A percentile compares a stretch with the other conserved stretches of the same genome.
Evolutionary conservation across 2,113 vertebrate species (phyloP).

Genomic region (Raja brachyura): DNA sequence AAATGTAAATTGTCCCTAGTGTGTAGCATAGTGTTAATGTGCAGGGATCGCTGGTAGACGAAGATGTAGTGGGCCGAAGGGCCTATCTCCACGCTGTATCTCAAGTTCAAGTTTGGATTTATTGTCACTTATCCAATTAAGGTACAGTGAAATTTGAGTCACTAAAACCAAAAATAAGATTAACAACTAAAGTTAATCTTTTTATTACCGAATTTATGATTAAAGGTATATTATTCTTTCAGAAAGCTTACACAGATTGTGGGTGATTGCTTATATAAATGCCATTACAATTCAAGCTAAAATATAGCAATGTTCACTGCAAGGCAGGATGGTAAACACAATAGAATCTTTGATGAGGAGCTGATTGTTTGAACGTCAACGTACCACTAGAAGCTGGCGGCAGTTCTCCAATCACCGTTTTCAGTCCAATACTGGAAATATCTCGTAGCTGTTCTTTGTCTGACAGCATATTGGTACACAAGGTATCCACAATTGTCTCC

Average conservation of each 20-base stretch:
- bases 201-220: not conserved
- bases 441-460: slow-evolving; percentile 96
- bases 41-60: too few species aligned
- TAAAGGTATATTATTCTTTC: not conserved
- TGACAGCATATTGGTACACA: slow-evolving; percentile 98
- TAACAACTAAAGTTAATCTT: not conserved
- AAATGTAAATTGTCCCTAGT: too few species aligned
- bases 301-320: not conserved
- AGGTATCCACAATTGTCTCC: slow-evolving; percentile 95
- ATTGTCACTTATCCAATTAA: too few species aligned
- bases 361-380: slow-evolving; percentile 39
- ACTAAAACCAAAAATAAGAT: not conserved
- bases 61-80: too few species aligned
- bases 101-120: too few species aligned
- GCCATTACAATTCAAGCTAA: not conserved
- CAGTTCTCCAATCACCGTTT: slow-evolving; percentile 97
- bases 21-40: too few species aligned
- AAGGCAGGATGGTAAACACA: not conserved
- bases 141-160: too few species aligned
- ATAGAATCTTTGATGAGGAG: not conserved
- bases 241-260: not conserved
- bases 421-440: slow-evolving; percentile 96
- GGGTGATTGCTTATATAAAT: not conserved
- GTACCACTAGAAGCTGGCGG: slow-evolving; percentile 95
- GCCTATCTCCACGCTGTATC: too few species aligned